These are phyloP conservation scores for Scomber japonicus DNA, from an alignment of 2,113 vertebrate genomes.

Conservation along the genomic window DNA sequence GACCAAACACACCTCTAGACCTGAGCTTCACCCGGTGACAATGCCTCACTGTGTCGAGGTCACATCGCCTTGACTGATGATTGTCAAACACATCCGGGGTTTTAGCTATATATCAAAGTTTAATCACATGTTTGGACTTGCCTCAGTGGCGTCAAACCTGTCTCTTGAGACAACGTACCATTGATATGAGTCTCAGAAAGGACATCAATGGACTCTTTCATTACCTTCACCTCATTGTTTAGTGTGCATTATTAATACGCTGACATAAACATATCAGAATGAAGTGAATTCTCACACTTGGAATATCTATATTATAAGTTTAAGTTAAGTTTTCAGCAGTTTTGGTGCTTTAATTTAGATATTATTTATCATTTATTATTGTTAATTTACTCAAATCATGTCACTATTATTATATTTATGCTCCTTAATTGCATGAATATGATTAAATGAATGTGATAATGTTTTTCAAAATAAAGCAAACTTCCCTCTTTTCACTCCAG, in stretches of 20 bases:
- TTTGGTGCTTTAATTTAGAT: neutral
- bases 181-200: neutral
- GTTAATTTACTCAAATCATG: too few species aligned
- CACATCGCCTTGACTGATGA: slow-evolving; percentile 35
- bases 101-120: slow-evolving; percentile 13
- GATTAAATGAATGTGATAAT: too few species aligned
- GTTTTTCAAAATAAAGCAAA: too few species aligned
- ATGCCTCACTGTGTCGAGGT: slow-evolving; percentile 8
- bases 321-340: too few species aligned
- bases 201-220: slow-evolving; percentile 4
- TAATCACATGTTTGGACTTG: slow-evolving; percentile 13
- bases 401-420: too few species aligned
- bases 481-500: too few species aligned
- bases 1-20: neutral
- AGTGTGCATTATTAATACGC: too few species aligned
- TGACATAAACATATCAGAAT: neutral
- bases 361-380: neutral
- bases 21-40: neutral
- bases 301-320: too few species aligned
- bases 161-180: slow-evolving; percentile 12
- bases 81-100: slow-evolving; percentile 37
- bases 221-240: neutral
- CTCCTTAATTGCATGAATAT: too few species aligned
- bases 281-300: too few species aligned
- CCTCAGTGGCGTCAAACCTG: neutral